A percentile compares a stretch with the other conserved stretches of the same genome.
phyloP scores from a whole-genome alignment of 1,140 invertebrate species.

The Drosophila truncata region DNA sequence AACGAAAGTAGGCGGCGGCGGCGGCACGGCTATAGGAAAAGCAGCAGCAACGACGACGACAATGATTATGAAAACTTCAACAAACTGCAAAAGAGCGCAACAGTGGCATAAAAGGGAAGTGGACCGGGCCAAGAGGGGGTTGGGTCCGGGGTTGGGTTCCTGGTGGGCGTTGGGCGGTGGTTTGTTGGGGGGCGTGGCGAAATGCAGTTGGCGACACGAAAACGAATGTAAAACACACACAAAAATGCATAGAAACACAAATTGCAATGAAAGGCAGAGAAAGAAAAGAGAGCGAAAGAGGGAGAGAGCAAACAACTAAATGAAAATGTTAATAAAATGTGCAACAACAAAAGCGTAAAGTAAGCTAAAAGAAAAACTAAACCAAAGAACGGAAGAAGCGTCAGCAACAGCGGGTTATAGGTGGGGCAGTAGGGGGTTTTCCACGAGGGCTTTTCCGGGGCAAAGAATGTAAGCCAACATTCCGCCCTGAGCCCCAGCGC shows the following conservation, averaged over 20 bases:
- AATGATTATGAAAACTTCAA: constrained; percentile 82
- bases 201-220: constrained; percentile 72
- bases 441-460: constrained; percentile 11
- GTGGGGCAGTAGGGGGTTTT: not conserved
- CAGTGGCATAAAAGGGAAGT: constrained; percentile 53
- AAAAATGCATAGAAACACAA: constrained; percentile 83
- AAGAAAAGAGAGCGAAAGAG: constrained; percentile 12
- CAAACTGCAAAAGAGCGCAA: constrained; percentile 81
- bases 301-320: constrained; percentile 61
- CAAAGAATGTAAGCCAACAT: constrained; percentile 10
- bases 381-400: constrained; percentile 80
- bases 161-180: not conserved
- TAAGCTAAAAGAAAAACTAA: constrained; percentile 81
- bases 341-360: constrained; percentile 68
- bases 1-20: constrained; percentile 77
- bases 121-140: constrained; percentile 29
- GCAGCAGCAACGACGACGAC: constrained; percentile 51
- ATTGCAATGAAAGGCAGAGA: constrained; percentile 73
- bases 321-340: constrained; percentile 84
- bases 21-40: constrained; percentile 34
- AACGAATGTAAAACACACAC: constrained; percentile 84
- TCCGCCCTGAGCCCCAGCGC: constrained; percentile 37
- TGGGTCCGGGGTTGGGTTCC: not conserved
- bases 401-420: constrained; percentile 52
- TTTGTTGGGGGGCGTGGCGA: constrained; percentile 26